Base-by-base conservation (phyloP, 35 echinoderm and acorn worm species). In the Holothuria glaberrima region DNA sequence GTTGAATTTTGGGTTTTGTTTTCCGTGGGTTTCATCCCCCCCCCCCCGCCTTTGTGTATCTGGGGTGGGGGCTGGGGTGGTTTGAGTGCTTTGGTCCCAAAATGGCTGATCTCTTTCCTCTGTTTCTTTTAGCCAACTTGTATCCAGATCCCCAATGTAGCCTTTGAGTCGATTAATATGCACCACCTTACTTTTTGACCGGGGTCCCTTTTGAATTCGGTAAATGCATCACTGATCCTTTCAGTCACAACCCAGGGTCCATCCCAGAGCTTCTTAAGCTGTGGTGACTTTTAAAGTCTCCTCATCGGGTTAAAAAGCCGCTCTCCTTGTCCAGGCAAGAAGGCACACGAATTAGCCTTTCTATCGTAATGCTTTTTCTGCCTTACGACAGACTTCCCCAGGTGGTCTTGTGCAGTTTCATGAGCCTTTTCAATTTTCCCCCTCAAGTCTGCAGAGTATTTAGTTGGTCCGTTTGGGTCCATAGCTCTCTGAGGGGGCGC, bases 361-460 rank as follows among this genome's bases (percentile, higher is more conserved):
- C 52, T 16, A 75, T 90, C 76, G 72, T 90, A 86, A 36, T 91
- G 25, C 1, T 35, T 30, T 41, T 86, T 91, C 66, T 91, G 90
- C 26, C 81, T 17, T 14, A 25, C 29, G 19, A 29, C 81, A 85
- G 31, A 27, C 26, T 69, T 86, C 30, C 33, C 33, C 12, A 91
- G 59, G 38, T 75, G 41, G 32, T 86, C 7, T 59, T 64, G 34
- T n/a, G 90, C 90, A 41, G 12, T 86, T 4, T 86, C 25, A 41
- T 86, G 82, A 4, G 36, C 56, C 24, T 14, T 36, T 38, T 63
- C 30, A 26, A 90, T 90, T n/a, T 62, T 60, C 27, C 34, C 10
- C 16, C 76, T 9, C 0, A 83, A 31, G 2, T 20, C 35, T 46
- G 54, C 19, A 24, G 89, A 44, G 85, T 90, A 90, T 9, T 6